Evolutionary conservation across 2,888 invertebrate genomes (phyloP).

Genomic region (Strigamia transsilvanica): DNA sequence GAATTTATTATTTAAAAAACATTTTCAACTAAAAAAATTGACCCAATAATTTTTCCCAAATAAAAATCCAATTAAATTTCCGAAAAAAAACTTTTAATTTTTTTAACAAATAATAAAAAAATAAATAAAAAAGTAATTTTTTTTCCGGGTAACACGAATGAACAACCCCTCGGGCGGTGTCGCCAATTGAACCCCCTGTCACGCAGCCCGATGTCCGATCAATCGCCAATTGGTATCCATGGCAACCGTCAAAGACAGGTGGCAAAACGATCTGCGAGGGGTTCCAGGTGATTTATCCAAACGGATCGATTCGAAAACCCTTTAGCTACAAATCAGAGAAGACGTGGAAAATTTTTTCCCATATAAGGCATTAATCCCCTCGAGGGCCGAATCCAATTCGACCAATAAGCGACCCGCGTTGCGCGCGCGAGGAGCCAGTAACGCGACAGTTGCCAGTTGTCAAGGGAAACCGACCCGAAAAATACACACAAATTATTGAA

Average conservation of each 20-base stretch:
- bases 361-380: constrained; percentile 32
- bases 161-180: background rate
- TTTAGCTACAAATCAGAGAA: constrained; percentile 18
- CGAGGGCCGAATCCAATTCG: background rate
- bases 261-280: background rate
- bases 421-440: background rate
- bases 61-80: too few species aligned
- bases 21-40: too few species aligned
- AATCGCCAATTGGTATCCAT: background rate
- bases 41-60: too few species aligned
- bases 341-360: background rate
- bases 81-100: background rate
- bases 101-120: background rate
- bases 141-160: background rate
- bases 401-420: constrained; percentile 3
- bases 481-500: too few species aligned
- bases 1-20: too few species aligned
- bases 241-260: constrained; percentile 1
- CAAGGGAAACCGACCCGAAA: background rate
- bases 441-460: background rate
- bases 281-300: background rate
- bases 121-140: too few species aligned
- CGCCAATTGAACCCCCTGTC: background rate
- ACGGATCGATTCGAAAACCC: constrained; percentile 4
- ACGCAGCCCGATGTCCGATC: background rate